Conservation (phyloP, 2,113 vertebrate genomes). For the Empidonax traillii region DNA sequence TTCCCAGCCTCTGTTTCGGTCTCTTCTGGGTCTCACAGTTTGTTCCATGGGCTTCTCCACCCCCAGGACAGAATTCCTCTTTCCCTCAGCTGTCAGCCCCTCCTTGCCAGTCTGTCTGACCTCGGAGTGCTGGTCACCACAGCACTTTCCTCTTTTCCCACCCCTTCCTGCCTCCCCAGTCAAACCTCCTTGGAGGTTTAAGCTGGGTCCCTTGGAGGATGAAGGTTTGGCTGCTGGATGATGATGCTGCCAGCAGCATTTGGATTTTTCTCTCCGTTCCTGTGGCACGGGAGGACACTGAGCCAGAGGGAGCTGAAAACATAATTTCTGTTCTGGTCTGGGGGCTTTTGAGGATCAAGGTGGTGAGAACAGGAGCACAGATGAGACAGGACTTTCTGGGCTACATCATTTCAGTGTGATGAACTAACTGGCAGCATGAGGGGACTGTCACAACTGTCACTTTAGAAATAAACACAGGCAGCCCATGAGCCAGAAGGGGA, state of each 20-base stretch:
- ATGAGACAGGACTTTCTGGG: not conserved
- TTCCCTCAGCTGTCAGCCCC: not conserved
- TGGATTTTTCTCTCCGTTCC: not conserved
- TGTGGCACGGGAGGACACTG: not conserved
- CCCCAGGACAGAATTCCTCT: not conserved
- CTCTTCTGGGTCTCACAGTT: not conserved
- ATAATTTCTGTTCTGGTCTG: not conserved
- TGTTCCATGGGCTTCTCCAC: not conserved
- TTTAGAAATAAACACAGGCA: not conserved
- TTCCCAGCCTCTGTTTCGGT: not conserved
- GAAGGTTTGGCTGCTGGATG: not conserved
- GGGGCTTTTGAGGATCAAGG: not conserved
- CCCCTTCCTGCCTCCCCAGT: not conserved
- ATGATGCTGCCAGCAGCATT: not conserved
- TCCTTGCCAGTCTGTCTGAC: not conserved
- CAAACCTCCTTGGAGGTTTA: no score
- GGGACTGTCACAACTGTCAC: not conserved
- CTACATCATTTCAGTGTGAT: not conserved
- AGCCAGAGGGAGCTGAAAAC: not conserved
- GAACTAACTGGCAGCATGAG: fast-evolving
- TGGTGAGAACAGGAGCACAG: not conserved
- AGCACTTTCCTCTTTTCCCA: not conserved
- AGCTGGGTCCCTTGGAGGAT: not conserved
- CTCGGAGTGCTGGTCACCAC: not conserved
- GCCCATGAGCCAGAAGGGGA: not conserved